These are phyloP conservation scores for Euclidia mi DNA, from an alignment of 2,888 invertebrate genomes.

Conservation along the genomic window DNA sequence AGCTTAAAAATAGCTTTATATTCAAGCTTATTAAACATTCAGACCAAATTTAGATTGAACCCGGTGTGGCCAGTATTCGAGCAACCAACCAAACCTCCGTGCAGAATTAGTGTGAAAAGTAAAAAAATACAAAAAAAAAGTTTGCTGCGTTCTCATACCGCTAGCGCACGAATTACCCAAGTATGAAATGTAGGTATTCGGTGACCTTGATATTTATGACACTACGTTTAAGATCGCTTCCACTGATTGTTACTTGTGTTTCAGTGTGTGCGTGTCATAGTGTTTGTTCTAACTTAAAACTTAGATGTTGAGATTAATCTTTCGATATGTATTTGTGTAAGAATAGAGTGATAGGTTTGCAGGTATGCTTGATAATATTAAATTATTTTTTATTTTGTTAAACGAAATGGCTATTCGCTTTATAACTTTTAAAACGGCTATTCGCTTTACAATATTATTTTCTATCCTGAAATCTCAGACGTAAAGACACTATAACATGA, in stretches of 20 bases:
- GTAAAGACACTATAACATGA: too few relatives aligned
- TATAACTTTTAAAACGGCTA: too few relatives aligned
- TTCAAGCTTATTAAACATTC: too few relatives aligned
- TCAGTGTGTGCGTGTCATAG: slow-evolving; percentile 36
- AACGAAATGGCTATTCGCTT: too few relatives aligned
- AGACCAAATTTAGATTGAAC: too few relatives aligned
- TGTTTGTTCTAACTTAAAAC: slow-evolving; percentile 19
- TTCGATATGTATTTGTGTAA: slow-evolving; percentile 11
- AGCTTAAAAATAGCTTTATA: too few relatives aligned
- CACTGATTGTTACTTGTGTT: slow-evolving; percentile 59
- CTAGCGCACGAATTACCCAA: slow-evolving; percentile 62
- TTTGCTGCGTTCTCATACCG: slow-evolving; percentile 59
- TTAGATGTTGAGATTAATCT: slow-evolving; percentile 24
- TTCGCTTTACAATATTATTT: too few relatives aligned
- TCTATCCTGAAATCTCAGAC: too few relatives aligned
- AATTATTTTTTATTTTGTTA: too few relatives aligned
- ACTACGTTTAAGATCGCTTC: slow-evolving; percentile 68
- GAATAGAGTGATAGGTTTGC: too few relatives aligned
- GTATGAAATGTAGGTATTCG: slow-evolving; percentile 68
- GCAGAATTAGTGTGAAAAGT: slow-evolving; percentile 58
- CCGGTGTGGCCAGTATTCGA: too few relatives aligned
- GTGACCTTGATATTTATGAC: slow-evolving; percentile 79
- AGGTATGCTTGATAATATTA: too few relatives aligned
- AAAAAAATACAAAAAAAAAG: slow-evolving; percentile 55
- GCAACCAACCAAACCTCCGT: slow-evolving; percentile 21